These are phyloP conservation scores for Odocoileus hemionus DNA, from an alignment of 2,113 vertebrate species.

Conservation along the genomic window DNA sequence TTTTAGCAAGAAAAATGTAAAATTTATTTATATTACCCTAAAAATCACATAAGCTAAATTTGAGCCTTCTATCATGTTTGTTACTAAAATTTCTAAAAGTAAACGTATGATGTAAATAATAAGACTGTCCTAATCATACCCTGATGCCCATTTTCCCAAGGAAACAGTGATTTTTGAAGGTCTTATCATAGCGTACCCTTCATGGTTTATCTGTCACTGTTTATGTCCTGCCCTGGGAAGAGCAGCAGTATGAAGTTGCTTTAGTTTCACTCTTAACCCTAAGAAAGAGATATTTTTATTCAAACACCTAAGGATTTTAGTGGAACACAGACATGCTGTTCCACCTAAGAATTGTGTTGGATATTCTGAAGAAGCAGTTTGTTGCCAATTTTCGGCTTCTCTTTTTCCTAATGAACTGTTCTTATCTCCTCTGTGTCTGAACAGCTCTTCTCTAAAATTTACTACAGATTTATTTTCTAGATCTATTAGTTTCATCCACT, in stretches of 20 bases:
- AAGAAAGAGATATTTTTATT: background rate
- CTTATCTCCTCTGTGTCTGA: background rate
- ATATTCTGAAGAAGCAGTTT: background rate
- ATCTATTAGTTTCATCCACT: background rate
- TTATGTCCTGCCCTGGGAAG: background rate
- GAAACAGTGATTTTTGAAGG: background rate
- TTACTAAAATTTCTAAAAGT: background rate
- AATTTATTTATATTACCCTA: background rate
- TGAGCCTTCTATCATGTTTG: background rate
- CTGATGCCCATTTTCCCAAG: background rate
- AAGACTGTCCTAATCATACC: fast-evolving
- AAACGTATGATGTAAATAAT: background rate
- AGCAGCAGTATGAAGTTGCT: background rate
- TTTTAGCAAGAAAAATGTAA: background rate
- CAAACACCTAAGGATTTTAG: background rate
- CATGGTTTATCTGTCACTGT: background rate
- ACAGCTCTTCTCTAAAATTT: slow-evolving; percentile 5
- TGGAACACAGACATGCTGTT: background rate
- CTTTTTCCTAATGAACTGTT: background rate
- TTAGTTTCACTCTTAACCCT: background rate
- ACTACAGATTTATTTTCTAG: slow-evolving; percentile 36
- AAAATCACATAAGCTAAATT: background rate
- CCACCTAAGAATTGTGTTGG: fast-evolving
- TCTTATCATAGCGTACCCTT: background rate
- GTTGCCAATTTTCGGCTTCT: background rate